Conservation (phyloP, 2,797 vertebrate species). For the Siniperca scherzeri region DNA sequence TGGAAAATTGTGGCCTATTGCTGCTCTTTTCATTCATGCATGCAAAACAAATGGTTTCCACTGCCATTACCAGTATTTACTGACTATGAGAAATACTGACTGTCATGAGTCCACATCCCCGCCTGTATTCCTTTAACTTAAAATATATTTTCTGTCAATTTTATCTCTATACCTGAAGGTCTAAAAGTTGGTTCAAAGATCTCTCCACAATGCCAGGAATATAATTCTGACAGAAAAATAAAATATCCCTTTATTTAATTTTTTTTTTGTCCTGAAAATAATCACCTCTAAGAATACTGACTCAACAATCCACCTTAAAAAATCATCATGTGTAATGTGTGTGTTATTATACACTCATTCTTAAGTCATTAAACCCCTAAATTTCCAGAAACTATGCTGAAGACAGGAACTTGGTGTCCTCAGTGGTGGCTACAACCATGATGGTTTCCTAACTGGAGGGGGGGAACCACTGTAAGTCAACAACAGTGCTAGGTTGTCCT, state of each 20-base stretch:
- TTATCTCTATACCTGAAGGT: neutral
- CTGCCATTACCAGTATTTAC: neutral
- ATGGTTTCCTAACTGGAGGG: conserved; percentile 1
- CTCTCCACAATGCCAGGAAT: neutral
- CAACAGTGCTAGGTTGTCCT: neutral
- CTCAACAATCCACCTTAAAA: neutral
- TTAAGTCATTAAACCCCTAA: neutral
- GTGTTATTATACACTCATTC: neutral
- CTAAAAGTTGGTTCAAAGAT: neutral
- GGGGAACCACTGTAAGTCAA: neutral
- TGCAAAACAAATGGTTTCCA: conserved; percentile 5
- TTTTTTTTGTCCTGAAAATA: neutral
- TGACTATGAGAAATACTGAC: too few relatives aligned
- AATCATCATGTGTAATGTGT: neutral
- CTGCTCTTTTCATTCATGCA: conserved; percentile 6
- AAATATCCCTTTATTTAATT: neutral
- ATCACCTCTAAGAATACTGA: neutral
- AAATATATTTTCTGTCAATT: neutral
- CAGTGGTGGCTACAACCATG: neutral
- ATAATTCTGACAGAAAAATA: neutral
- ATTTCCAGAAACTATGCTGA: neutral
- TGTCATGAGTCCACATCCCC: neutral
- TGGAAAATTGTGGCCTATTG: neutral
- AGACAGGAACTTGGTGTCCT: neutral
- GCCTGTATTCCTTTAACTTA: neutral